These are phyloP conservation scores for Apodemus sylvaticus DNA, from an alignment of 2,113 vertebrate species.

Conservation along the genomic window DNA sequence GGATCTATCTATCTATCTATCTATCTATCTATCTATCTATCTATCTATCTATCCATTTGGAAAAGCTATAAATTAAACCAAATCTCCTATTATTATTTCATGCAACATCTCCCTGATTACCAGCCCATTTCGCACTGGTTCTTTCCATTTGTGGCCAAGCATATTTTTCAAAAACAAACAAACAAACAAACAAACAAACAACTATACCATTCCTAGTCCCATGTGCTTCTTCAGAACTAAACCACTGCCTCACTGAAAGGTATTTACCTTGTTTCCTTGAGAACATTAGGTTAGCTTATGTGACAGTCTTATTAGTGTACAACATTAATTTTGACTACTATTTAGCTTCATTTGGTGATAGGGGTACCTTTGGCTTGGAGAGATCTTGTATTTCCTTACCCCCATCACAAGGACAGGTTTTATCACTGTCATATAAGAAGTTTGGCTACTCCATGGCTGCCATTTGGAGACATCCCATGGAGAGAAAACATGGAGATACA, in stretches of 20 bases:
- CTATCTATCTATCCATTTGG: neutral
- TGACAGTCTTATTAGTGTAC: neutral
- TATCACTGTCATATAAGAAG: neutral
- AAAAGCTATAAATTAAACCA: neutral
- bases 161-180: neutral
- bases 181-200: neutral
- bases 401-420: neutral
- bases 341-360: slow-evolving; percentile 5
- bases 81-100: neutral
- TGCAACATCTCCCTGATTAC: neutral
- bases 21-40: no score
- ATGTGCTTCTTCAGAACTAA: neutral
- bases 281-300: neutral
- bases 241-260: neutral
- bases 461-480: neutral
- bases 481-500: neutral
- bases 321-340: neutral
- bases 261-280: neutral
- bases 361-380: neutral
- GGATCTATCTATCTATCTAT: no score
- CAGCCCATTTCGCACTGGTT: neutral
- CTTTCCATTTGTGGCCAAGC: neutral
- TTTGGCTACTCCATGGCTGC: neutral
- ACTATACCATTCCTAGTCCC: neutral
- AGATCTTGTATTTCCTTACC: no score